Conservation (phyloP, 2,888 invertebrate genomes). For the Bombylius major region DNA sequence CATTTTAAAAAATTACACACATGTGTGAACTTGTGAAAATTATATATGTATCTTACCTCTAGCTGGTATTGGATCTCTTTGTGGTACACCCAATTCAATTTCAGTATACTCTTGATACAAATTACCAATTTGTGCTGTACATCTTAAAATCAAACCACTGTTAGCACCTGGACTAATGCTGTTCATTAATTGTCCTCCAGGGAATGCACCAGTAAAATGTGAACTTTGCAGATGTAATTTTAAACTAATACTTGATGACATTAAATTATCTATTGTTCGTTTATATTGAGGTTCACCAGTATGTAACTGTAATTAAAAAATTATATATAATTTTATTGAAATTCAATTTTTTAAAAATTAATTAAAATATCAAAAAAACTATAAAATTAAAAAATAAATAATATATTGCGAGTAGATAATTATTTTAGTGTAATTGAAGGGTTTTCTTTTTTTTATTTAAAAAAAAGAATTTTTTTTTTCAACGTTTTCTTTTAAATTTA, state of each 20-base stretch:
- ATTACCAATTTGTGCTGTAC: conserved; percentile 55
- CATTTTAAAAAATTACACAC: too few species aligned
- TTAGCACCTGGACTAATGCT: conserved; percentile 27
- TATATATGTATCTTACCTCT: conserved; percentile 47
- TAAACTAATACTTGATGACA: conserved; percentile 31
- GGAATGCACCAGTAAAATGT: conserved; percentile 30
- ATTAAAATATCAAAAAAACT: neutral
- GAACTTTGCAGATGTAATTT: conserved; percentile 33
- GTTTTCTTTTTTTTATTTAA: too few species aligned
- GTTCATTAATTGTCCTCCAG: conserved; percentile 8
- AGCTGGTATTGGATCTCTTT: conserved; percentile 65
- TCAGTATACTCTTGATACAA: conserved; percentile 57
- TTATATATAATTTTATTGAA: neutral
- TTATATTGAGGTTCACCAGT: conserved; percentile 32
- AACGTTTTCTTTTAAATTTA: too few species aligned
- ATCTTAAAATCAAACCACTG: conserved; percentile 55
- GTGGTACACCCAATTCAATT: conserved; percentile 55
- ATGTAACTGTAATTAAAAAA: conserved; percentile 24
- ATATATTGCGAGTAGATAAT: too few species aligned
- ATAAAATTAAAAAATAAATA: too few species aligned
- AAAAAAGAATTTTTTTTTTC: too few species aligned
- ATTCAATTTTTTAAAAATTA: too few species aligned
- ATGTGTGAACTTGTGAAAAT: neutral
- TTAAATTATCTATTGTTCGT: conserved; percentile 33
- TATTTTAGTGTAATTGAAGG: too few species aligned